Conservation (phyloP, 2,797 vertebrate species). For the Aselliscus stoliczkanus region DNA sequence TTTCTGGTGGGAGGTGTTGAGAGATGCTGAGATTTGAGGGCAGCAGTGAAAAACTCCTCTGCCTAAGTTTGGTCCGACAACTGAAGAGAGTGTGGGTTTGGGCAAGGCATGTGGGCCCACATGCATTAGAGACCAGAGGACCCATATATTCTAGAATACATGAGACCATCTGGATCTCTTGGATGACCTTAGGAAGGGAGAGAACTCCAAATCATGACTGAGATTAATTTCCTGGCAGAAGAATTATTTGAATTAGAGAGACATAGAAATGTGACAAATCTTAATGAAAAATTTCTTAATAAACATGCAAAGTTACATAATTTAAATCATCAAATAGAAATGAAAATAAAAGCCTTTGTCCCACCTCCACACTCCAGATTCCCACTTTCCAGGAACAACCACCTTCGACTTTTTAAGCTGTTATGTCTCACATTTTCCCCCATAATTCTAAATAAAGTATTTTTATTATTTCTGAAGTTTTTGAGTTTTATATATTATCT, state of each 20-base stretch:
- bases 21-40: background rate
- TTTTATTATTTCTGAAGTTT: slow-evolving; percentile 6
- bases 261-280: background rate
- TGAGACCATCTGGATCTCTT: background rate
- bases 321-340: slow-evolving; percentile 5
- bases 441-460: background rate
- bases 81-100: background rate
- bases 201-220: background rate
- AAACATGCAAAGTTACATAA: background rate
- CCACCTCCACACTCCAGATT: background rate
- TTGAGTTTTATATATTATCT: background rate
- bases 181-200: background rate
- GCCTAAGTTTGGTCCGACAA: background rate
- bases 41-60: background rate
- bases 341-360: background rate
- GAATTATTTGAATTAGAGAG: slow-evolving; percentile 18
- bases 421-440: background rate
- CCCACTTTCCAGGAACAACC: background rate
- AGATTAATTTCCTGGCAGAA: slow-evolving; percentile 1
- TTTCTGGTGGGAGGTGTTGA: background rate
- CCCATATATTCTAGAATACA: background rate
- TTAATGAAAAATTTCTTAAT: background rate
- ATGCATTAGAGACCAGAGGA: background rate
- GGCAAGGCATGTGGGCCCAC: no score
- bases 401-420: background rate